Conservation (phyloP, 2,888 invertebrate species). For the Labia minor region DNA sequence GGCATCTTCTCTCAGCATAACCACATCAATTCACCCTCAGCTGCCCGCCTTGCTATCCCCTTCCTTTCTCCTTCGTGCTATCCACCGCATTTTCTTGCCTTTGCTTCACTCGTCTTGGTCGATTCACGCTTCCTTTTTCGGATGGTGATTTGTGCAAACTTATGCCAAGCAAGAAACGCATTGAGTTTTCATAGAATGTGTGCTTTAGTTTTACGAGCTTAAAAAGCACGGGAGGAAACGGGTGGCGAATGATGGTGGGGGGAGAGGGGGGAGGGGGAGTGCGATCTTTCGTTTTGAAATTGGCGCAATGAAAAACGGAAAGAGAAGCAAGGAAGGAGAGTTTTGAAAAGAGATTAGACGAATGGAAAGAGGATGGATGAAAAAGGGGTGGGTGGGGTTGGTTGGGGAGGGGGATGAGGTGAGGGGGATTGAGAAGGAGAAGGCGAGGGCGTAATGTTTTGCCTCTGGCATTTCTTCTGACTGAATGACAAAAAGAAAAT, state of each 20-base stretch:
- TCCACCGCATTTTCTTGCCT: no score
- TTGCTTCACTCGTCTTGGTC: neutral
- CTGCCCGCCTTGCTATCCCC: no score
- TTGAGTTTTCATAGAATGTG: conserved; percentile 4
- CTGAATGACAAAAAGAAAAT: neutral
- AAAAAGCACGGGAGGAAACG: neutral
- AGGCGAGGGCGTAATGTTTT: neutral
- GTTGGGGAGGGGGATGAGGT: no score
- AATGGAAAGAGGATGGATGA: neutral
- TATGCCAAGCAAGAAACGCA: conserved; percentile 13
- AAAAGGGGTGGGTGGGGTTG: no score
- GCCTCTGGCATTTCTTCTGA: neutral
- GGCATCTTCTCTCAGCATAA: neutral
- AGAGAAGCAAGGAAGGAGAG: neutral
- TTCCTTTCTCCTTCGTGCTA: neutral
- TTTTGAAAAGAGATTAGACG: neutral
- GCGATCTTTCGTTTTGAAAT: neutral
- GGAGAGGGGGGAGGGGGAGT: neutral
- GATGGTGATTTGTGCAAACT: conserved; percentile 13
- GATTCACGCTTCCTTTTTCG: neutral
- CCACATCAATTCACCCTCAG: neutral
- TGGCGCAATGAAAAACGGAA: conserved; percentile 3
- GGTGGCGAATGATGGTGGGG: neutral
- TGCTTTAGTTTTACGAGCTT: conserved; percentile 13
- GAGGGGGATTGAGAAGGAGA: neutral